These are phyloP conservation scores for Anser cygnoides DNA, from an alignment of 2,113 vertebrate genomes.

Conservation along the genomic window DNA sequence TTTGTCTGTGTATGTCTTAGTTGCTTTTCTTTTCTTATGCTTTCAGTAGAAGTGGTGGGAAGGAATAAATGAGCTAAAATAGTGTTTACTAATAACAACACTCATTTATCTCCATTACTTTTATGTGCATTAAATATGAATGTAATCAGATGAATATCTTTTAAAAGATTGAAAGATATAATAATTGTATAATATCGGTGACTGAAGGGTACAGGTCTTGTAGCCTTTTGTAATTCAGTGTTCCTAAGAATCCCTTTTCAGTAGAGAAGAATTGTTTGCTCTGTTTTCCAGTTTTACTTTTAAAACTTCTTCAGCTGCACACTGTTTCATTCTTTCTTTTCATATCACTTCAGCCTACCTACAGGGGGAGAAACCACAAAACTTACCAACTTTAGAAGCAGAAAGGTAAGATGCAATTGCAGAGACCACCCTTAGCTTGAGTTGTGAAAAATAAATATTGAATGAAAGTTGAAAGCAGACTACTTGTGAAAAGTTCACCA, in stretches of 20 bases:
- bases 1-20: not conserved
- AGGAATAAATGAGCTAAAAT: conserved; percentile 1
- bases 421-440: not conserved
- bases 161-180: not conserved
- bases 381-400: not conserved
- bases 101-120: not conserved
- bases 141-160: not conserved
- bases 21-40: not conserved
- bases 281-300: not conserved
- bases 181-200: not conserved
- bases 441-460: conserved; percentile 28
- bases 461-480: conserved; percentile 17
- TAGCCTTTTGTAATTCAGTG: not conserved
- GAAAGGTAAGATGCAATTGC: not conserved
- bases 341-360: not conserved
- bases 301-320: not conserved
- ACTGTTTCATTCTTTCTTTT: not conserved
- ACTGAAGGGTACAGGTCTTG: not conserved
- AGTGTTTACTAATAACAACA: not conserved
- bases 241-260: not conserved
- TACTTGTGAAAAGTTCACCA: not conserved
- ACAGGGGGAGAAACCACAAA: not conserved
- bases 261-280: not conserved
- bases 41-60: not conserved
- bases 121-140: not conserved